These are phyloP conservation scores for Hydrozoanthus gracilis DNA, from an alignment of 92 coral and sea anemone genomes.

Conservation along the genomic window DNA sequence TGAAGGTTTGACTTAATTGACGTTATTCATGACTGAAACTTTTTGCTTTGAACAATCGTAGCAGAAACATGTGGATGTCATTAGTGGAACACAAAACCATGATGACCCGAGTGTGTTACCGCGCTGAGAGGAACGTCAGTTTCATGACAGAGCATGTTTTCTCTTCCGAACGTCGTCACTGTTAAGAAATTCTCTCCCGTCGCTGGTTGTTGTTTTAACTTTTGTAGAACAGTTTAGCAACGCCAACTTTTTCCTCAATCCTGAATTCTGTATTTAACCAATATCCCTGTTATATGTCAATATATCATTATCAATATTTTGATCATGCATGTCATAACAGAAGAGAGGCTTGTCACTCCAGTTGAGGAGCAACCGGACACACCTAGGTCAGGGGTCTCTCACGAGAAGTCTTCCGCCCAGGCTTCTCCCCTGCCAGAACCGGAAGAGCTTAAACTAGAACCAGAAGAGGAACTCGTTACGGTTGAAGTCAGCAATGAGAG, in stretches of 20 bases:
- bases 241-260: neutral
- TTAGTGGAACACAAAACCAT: too few species aligned
- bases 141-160: too few species aligned
- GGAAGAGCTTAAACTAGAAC: constrained; percentile 14
- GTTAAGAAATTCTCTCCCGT: too few species aligned
- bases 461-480: constrained; percentile 21
- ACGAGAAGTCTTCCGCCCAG: constrained; percentile 6
- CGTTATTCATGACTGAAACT: too few species aligned
- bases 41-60: too few species aligned
- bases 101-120: too few species aligned
- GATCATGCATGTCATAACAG: neutral
- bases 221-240: too few species aligned
- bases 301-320: neutral
- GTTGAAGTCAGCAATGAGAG: constrained; percentile 49
- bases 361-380: neutral
- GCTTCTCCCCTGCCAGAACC: constrained; percentile 22
- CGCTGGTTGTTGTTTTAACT: too few species aligned
- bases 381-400: constrained; percentile 18
- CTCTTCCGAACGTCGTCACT: too few species aligned
- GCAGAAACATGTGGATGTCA: too few species aligned
- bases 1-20: too few species aligned
- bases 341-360: constrained; percentile 34
- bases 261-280: neutral
- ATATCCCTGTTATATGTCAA: neutral
- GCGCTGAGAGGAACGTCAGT: too few species aligned